A percentile compares a stretch with the other conserved stretches of the same genome.
These are phyloP conservation scores for Borostomias antarcticus DNA, from an alignment of 2,797 vertebrate species.

Conservation along the genomic window DNA sequence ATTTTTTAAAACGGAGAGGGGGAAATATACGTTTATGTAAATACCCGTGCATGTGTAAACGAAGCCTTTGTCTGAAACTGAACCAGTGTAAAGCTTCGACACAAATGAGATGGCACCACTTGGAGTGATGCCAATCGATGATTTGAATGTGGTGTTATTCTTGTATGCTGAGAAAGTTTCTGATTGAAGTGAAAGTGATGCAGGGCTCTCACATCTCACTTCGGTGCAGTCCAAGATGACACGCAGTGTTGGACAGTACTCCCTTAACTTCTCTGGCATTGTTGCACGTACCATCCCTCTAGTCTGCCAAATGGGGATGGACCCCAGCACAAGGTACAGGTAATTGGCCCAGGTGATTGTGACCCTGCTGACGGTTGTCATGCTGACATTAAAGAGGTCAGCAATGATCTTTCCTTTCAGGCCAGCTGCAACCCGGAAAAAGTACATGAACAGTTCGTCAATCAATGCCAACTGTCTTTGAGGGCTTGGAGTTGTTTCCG, in stretches of 20 bases:
- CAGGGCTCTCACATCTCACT: not conserved
- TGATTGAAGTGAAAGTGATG: slow-evolving; percentile 8
- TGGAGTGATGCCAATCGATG: slow-evolving; percentile 21
- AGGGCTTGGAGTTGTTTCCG: not conserved
- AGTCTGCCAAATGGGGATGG: slow-evolving; percentile 23
- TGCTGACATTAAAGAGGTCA: not conserved
- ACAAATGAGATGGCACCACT: slow-evolving; percentile 28
- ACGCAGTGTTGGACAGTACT: slow-evolving; percentile 1
- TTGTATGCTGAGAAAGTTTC: slow-evolving; percentile 29
- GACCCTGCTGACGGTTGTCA: slow-evolving; percentile 1
- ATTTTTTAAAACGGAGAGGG: too few species aligned
- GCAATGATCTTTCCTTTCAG: slow-evolving; percentile 19
- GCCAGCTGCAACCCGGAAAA: slow-evolving; percentile 9
- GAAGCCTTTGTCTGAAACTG: slow-evolving; percentile 29
- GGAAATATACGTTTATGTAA: too few species aligned
- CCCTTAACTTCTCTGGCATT: slow-evolving; percentile 10
- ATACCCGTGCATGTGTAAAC: too few species aligned
- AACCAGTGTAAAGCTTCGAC: slow-evolving; percentile 24
- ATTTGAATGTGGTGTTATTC: slow-evolving; percentile 33
- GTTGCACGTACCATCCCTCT: not conserved
- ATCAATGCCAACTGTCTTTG: not conserved
- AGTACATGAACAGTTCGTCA: slow-evolving; percentile 19
- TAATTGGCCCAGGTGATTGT: slow-evolving; percentile 26
- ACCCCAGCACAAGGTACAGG: slow-evolving; percentile 17
- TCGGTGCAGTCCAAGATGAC: slow-evolving; percentile 20